Evolutionary conservation across 2,113 vertebrate genomes (phyloP).

Genomic region (Merops nubicus): DNA sequence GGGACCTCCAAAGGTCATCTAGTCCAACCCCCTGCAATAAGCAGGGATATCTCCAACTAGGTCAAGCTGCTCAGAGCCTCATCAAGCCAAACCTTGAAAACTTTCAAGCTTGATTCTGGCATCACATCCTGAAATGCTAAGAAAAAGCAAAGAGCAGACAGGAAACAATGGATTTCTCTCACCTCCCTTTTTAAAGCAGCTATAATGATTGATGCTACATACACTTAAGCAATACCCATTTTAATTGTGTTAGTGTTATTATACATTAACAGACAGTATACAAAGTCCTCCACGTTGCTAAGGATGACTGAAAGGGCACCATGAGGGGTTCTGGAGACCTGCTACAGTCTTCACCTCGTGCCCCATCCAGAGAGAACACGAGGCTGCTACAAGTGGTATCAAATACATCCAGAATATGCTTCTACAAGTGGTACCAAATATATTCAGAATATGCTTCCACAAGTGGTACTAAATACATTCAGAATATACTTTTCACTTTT

Average conservation of each 20-base stretch:
- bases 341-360: neutral
- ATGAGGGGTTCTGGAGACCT: neutral
- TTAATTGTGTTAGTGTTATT: neutral
- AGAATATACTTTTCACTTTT: neutral
- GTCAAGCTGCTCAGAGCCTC: too few species aligned
- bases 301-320: neutral
- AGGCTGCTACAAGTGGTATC: neutral
- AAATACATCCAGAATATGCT: neutral
- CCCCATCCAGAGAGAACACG: rapidly evolving
- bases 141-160: neutral
- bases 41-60: too few species aligned
- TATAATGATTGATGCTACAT: neutral
- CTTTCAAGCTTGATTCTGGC: too few species aligned
- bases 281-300: neutral
- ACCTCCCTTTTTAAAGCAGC: neutral
- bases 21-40: too few species aligned
- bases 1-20: neutral
- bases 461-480: neutral
- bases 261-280: neutral
- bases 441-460: neutral
- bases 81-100: too few species aligned
- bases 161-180: neutral
- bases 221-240: neutral
- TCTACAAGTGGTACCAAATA: neutral
- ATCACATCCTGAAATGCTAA: neutral